Evolutionary conservation across 2,888 invertebrate genomes (phyloP).

Genomic region (Drosophila paramelanica): DNA sequence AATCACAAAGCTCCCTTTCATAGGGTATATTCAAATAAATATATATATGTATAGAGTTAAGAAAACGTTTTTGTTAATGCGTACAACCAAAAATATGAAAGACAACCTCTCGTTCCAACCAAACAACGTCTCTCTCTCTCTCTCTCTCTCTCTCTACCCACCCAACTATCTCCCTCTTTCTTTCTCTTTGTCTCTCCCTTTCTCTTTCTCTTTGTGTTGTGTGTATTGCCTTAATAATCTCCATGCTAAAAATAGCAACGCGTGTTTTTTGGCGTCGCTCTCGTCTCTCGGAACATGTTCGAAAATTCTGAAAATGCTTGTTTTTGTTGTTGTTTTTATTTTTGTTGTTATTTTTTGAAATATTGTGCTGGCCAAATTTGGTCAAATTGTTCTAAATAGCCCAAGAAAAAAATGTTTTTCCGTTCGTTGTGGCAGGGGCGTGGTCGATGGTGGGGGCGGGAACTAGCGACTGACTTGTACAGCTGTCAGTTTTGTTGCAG

Average conservation of each 20-base stretch:
- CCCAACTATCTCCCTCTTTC: neutral
- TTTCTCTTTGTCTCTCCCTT: neutral
- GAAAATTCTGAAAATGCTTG: constrained; percentile 35
- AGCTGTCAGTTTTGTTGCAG: constrained; percentile 43
- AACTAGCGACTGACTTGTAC: constrained; percentile 3
- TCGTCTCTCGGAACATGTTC: constrained; percentile 45
- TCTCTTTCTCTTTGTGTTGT: constrained; percentile 2
- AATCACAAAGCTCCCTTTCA: neutral
- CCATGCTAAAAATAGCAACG: constrained; percentile 79
- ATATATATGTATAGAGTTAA: constrained; percentile 7
- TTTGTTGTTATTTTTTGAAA: constrained; percentile 44
- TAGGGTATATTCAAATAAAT: neutral
- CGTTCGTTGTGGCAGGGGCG: neutral
- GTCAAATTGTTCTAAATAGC: constrained; percentile 73
- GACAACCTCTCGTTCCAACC: constrained; percentile 1
- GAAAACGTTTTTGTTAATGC: constrained; percentile 28
- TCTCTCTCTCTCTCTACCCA: constrained; percentile 6
- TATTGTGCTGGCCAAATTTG: constrained; percentile 72
- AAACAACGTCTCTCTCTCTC: constrained; percentile 6
- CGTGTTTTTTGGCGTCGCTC: constrained; percentile 57
- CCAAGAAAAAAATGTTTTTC: constrained; percentile 17
- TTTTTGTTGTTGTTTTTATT: constrained; percentile 12
- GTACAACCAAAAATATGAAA: constrained; percentile 31
- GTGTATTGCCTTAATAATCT: constrained; percentile 66
- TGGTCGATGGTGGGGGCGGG: neutral